Evolutionary conservation across 2,888 invertebrate species (phyloP).

Genomic region (Luffia ferchaultella): DNA sequence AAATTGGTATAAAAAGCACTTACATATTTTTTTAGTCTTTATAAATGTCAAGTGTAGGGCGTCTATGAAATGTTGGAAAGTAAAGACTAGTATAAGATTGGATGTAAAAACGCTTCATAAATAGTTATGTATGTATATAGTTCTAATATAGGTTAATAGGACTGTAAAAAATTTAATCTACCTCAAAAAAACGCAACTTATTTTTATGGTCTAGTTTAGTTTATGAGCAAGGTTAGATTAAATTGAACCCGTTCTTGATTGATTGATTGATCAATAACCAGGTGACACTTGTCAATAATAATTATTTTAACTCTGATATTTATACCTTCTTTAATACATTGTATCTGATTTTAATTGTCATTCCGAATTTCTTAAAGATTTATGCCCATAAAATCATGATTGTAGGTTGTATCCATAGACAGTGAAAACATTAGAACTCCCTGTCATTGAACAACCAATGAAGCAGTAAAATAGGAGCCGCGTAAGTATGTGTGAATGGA

Average conservation of each 20-base stretch:
- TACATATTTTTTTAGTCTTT: no score
- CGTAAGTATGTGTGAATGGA: no score
- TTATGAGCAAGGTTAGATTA: not conserved
- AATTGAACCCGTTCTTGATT: not conserved
- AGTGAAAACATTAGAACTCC: no score
- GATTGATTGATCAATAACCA: not conserved
- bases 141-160: constrained; percentile 63
- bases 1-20: not conserved
- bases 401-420: no score
- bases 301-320: no score
- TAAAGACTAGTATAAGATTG: constrained; percentile 32
- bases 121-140: constrained; percentile 46
- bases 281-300: not conserved
- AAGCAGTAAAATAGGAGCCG: no score
- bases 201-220: constrained; percentile 42
- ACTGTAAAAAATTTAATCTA: constrained; percentile 64
- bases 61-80: constrained; percentile 34
- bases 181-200: constrained; percentile 58
- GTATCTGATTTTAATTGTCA: no score
- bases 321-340: no score
- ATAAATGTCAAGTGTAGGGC: constrained; percentile 35
- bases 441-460: no score
- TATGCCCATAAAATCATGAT: no score
- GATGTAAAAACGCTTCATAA: constrained; percentile 50
- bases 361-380: no score